Evolutionary conservation across 2,888 invertebrate species (phyloP), one percentile per base, ranked within the genome.

Genomic region (Clepsis dumicolana): DNA sequence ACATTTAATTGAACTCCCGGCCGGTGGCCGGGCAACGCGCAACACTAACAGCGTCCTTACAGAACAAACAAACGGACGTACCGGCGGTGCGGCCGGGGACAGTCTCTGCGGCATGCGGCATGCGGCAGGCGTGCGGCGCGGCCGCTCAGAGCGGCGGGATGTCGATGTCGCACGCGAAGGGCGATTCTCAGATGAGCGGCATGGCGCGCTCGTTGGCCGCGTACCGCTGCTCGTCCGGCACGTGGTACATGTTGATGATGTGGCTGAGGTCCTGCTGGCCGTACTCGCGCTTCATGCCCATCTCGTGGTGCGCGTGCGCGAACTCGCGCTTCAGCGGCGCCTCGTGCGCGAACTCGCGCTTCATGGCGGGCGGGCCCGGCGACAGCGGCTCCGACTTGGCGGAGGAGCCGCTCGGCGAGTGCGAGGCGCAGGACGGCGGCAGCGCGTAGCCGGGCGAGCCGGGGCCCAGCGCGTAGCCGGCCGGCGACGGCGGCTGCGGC

Each of bases 341-440:
- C 80, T 94, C 94, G 80, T 95, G 94, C 41, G 87, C 87, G 80
- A 88, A 94, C 83, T 94, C 94, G 72, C 94, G 91, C 78, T 94
- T 94, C 89, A 91, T 88, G 77, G 32, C 56, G 21, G 93, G 94
- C 90, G 94, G 97, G 90, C 94, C 96, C 60, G 97, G 97, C 64
- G 97, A 97, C 79, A 97, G 97, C 32, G 97, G 97, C 89, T 98
- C 98, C 63, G 97, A 97, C 88, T 98, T 98, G 84, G 97, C 97
- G 85, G 97, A 97, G 73, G 97, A 97, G 76, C 97, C 97, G 86
- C 97, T 97, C 61, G 97, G 97, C 80, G 97, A 97, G 89, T 97
- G 97, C 72, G 96, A 95, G 70, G 95, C 95, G 90, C 96, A 96
- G 14, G 96, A 96, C 59, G 96, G 95, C 0, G 96, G 95, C 80